Evolutionary conservation across 1,140 invertebrate genomes (phyloP).

Genomic region (Orchesella cincta): DNA sequence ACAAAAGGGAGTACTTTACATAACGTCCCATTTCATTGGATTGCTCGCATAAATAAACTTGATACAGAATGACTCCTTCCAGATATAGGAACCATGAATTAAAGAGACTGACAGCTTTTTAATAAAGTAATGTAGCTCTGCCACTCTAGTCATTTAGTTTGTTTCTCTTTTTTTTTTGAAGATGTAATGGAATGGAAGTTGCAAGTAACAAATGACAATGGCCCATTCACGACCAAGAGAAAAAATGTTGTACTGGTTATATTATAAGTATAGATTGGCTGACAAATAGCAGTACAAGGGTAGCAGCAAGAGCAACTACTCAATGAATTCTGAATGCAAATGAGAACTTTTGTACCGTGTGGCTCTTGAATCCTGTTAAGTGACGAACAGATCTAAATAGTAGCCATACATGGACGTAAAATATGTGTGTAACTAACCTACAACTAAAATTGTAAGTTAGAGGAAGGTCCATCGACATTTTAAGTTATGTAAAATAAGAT

Average conservation of each 20-base stretch:
- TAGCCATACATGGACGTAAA: no score
- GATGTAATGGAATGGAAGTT: no score
- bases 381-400: no score
- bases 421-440: slow-evolving; percentile 3
- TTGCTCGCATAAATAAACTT: no score
- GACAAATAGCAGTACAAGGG: slow-evolving; percentile 14
- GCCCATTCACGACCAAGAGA: slow-evolving; percentile 14
- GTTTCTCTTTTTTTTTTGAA: no score
- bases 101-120: neutral
- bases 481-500: no score
- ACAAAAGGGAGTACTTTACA: no score
- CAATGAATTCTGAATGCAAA: slow-evolving; percentile 22
- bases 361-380: no score
- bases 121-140: neutral
- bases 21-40: no score
- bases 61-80: no score
- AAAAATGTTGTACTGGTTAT: neutral
- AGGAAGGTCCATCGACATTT: neutral
- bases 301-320: neutral
- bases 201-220: slow-evolving; percentile 4
- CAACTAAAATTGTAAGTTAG: neutral
- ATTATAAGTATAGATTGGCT: neutral
- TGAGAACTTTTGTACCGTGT: neutral
- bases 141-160: no score
- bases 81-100: no score